Base-by-base conservation (phyloP, 2,797 vertebrate genomes). In the Gallinago solitaria region DNA sequence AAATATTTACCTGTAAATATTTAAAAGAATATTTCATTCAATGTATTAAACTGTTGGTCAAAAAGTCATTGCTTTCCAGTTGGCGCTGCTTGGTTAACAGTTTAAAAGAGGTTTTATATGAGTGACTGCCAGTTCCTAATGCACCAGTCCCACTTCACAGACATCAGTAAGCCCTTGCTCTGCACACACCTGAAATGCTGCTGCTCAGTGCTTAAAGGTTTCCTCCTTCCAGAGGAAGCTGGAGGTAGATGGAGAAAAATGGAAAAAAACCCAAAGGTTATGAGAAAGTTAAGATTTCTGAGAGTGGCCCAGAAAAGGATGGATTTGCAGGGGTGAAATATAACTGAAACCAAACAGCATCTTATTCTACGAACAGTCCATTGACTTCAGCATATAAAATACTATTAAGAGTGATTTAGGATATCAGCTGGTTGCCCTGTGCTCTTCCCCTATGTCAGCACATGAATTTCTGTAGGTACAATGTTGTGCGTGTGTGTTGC, bases 401-500 rank as follows among this genome's bases (percentile, higher is more conserved):
- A 18, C 61, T 20, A 0, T 19, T 53, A 32, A 48, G 39, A 41
- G 3, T 27, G 6, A 3, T n/a, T 33, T n/a, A 45, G 61, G 30
- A 6, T 19, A 45, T 32, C 30, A 32, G 25, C 25, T 48, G 25
- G 5, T 35, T 24, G 6, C 50, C 51, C 30, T 27, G 20, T 16
- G n/a, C 43, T 27, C 57, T 23, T 75, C 16, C 28, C 48, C 16
- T 6, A 12, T 32, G 45, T 12, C 69, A 60, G 15, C 17, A 19
- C 11, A 15, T 4, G 23, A 32, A 60, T 45, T 71, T 57, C 54
- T 59, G 84, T 13, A 53, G 54, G 21, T 33, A 12, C 28, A 30
- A n/a, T 27, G 13, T 18, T 16, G 2, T 1, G 17, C 25, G 2
- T 7, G 3, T 7, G 0, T 20, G 1, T 9, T 39, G 30, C 27